Evolutionary conservation across 2,113 vertebrate genomes (phyloP).

Genomic region (Gadus chalcogrammus): DNA sequence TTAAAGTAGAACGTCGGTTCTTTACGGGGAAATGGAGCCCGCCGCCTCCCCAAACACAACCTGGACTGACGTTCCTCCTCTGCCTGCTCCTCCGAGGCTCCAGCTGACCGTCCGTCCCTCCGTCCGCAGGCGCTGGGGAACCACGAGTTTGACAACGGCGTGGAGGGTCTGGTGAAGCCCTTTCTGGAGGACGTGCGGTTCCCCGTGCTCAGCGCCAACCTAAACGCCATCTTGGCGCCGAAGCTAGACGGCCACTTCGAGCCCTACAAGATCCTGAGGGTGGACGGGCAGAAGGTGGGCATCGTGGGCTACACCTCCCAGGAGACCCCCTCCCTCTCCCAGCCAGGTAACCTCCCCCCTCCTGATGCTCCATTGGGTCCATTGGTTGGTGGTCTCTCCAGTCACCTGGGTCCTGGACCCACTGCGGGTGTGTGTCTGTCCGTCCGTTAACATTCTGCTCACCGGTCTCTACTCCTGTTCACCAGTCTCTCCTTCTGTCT

Average conservation of each 20-base stretch:
- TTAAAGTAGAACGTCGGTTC: too few species aligned
- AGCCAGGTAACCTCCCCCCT: conserved; percentile 74
- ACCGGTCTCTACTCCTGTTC: too few species aligned
- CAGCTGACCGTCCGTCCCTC: background rate
- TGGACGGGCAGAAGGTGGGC: conserved; percentile 75
- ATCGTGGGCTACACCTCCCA: conserved; percentile 89
- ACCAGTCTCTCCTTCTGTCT: too few species aligned
- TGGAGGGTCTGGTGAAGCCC: conserved; percentile 82
- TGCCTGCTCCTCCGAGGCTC: background rate
- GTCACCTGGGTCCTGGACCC: too few species aligned
- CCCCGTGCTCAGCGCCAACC: conserved; percentile 85
- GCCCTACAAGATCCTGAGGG: conserved; percentile 73
- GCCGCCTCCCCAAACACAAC: too few species aligned
- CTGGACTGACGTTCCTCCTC: too few species aligned
- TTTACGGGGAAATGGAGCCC: too few species aligned
- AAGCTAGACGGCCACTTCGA: conserved; percentile 71
- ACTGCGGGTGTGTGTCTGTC: too few species aligned
- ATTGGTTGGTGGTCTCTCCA: background rate
- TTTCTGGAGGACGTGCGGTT: conserved; percentile 77
- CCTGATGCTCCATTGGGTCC: too few species aligned
- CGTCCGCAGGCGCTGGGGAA: background rate
- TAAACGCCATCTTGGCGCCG: conserved; percentile 61
- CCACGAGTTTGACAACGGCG: conserved; percentile 74
- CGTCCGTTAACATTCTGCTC: too few species aligned
- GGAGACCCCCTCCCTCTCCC: conserved; percentile 85